Evolutionary conservation across 2,113 vertebrate species (phyloP).

Genomic region (Anseranas semipalmata): DNA sequence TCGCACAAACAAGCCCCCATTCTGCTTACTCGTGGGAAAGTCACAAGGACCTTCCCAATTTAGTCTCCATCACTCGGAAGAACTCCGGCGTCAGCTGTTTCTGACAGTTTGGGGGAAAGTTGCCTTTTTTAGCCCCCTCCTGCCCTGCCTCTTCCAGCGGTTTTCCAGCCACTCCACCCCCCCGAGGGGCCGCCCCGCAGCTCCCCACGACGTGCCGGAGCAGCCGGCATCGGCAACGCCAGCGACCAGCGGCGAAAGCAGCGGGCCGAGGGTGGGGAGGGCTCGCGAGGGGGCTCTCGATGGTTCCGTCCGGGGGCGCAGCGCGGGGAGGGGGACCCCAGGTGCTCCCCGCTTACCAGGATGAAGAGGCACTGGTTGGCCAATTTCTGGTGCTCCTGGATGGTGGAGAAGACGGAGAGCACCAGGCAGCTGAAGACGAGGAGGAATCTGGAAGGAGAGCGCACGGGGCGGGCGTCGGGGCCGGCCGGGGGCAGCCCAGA

Average conservation of each 20-base stretch:
- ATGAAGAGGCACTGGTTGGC: constrained; percentile 97
- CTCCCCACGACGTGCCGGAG: fast-evolving
- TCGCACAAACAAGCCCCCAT: constrained; percentile 55
- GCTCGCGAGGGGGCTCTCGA: fast-evolving
- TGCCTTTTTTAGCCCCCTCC: constrained; percentile 47
- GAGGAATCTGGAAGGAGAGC: constrained; percentile 86
- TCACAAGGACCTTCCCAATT: constrained; percentile 78
- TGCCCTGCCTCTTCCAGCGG: background rate
- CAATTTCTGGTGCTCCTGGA: constrained; percentile 90
- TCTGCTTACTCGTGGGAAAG: constrained; percentile 73
- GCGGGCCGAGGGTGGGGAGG: background rate
- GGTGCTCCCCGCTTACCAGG: constrained; percentile 79
- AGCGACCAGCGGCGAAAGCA: fast-evolving
- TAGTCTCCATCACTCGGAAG: constrained; percentile 66
- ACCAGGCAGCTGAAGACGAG: constrained; percentile 98
- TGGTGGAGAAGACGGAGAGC: constrained; percentile 97
- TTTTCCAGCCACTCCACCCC: background rate
- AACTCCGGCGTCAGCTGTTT: constrained; percentile 70
- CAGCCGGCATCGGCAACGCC: fast-evolving
- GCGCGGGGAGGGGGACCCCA: fast-evolving
- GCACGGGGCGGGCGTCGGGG: fast-evolving
- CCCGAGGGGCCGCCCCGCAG: fast-evolving
- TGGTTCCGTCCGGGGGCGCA: fast-evolving
- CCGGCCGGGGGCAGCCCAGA: background rate
- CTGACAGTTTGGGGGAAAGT: constrained; percentile 63